Percentiles rank a stretch among this genome's conserved stretches.
Evolutionary conservation across 2,113 vertebrate genomes (phyloP).

Genomic region (Sinocyclocheilus anshuiensis): DNA sequence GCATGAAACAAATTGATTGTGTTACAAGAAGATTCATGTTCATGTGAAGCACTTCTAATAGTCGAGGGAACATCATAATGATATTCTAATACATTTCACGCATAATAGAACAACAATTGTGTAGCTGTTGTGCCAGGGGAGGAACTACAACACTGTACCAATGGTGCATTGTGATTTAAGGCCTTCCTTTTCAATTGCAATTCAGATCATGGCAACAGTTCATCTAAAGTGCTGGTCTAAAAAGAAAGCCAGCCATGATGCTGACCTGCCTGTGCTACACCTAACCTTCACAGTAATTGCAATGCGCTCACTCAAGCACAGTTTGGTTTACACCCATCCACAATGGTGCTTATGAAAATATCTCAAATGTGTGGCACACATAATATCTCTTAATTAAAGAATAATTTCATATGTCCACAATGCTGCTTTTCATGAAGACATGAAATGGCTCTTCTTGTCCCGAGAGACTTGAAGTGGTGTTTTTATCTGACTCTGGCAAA

Average conservation of each 20-base stretch:
- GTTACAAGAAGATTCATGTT: background rate
- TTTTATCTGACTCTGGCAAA: constrained; percentile 76
- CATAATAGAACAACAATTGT: background rate
- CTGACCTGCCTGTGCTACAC: background rate
- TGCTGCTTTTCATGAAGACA: constrained; percentile 65
- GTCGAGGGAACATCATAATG: background rate
- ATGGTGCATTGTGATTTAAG: background rate
- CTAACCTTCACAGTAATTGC: constrained; percentile 19
- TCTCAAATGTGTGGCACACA: constrained; percentile 59
- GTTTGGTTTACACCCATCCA: constrained; percentile 47
- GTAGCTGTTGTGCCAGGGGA: background rate
- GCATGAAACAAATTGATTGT: constrained; percentile 22
- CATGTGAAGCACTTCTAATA: background rate
- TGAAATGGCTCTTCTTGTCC: constrained; percentile 75
- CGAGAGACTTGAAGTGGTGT: constrained; percentile 75
- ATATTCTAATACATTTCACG: background rate
- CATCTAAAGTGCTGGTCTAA: constrained; percentile 5
- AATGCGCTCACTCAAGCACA: constrained; percentile 19
- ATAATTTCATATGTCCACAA: constrained; percentile 67
- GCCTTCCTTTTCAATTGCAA: constrained; percentile 2
- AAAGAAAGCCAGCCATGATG: constrained; percentile 30
- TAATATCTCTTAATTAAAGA: constrained; percentile 73
- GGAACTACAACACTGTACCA: background rate
- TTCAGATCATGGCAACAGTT: constrained; percentile 20
- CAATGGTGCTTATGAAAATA: constrained; percentile 48